Conservation (phyloP, 2,113 vertebrate species). For the Reinhardtius hippoglossoides region DNA sequence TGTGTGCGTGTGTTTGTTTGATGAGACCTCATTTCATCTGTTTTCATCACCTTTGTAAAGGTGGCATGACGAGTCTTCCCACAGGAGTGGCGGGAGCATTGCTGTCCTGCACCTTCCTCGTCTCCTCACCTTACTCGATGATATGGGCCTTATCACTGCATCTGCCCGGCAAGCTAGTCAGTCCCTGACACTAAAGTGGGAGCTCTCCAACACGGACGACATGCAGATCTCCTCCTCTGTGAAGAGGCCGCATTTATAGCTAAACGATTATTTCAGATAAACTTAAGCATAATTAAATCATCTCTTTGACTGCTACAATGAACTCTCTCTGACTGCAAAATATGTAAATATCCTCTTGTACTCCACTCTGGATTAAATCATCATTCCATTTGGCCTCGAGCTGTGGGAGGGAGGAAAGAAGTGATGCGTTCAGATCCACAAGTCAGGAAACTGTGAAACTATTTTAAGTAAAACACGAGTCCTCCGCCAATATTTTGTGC, state of each 20-base stretch:
- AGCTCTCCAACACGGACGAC: not conserved
- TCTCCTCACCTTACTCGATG: slow-evolving; percentile 44
- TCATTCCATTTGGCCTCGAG: slow-evolving; percentile 37
- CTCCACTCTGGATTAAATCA: slow-evolving; percentile 36
- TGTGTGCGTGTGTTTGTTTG: slow-evolving; percentile 35
- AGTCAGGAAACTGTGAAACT: slow-evolving; percentile 5
- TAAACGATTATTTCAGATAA: slow-evolving; percentile 13
- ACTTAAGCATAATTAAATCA: slow-evolving; percentile 27
- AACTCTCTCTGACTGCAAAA: slow-evolving; percentile 42
- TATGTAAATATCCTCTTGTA: slow-evolving; percentile 54
- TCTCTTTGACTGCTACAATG: slow-evolving; percentile 4
- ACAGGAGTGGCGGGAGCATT: slow-evolving; percentile 56
- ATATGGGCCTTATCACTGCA: slow-evolving; percentile 67
- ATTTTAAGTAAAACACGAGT: not conserved
- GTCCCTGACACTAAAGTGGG: slow-evolving; percentile 18
- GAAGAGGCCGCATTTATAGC: not conserved
- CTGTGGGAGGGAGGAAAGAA: not conserved
- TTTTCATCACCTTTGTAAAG: slow-evolving; percentile 74
- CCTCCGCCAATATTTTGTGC: not conserved
- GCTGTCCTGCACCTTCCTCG: slow-evolving; percentile 49
- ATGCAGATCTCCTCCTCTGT: not conserved
- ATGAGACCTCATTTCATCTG: slow-evolving; percentile 59
- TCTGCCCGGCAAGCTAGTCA: slow-evolving; percentile 60
- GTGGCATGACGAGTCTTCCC: slow-evolving; percentile 75
- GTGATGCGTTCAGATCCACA: slow-evolving; percentile 13